phyloP scores from a whole-genome alignment of 2,888 invertebrate species.

The Piscicola geometra region DNA sequence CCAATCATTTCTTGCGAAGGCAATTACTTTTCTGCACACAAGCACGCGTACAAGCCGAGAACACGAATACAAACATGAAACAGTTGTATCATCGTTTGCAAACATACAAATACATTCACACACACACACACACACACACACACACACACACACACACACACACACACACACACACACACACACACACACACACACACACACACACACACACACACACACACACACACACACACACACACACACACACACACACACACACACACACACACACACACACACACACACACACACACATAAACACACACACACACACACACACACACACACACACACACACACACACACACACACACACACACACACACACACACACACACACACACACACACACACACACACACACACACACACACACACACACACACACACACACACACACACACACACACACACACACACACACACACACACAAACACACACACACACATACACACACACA shows the following conservation, averaged over 20 bases:
- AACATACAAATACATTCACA: neutral
- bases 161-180: constrained; percentile 16
- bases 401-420: neutral
- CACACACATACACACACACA: no score
- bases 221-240: constrained; percentile 21
- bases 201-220: constrained; percentile 18
- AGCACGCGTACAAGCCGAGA: no score
- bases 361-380: constrained; percentile 19
- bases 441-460: neutral
- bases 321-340: constrained; percentile 16
- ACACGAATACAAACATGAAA: no score
- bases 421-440: neutral
- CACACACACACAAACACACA: no score
- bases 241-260: constrained; percentile 18
- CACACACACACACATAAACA: constrained; percentile 16
- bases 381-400: constrained; percentile 12
- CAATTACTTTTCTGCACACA: no score
- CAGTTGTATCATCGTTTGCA: neutral
- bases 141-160: constrained; percentile 7
- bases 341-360: constrained; percentile 21
- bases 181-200: constrained; percentile 17
- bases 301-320: constrained; percentile 3
- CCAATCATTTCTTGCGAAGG: no score
- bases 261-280: constrained; percentile 18
- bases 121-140: constrained; percentile 14